These are phyloP conservation scores for Diachasma alloeum DNA, from an alignment of 1,140 invertebrate species.

Conservation along the genomic window DNA sequence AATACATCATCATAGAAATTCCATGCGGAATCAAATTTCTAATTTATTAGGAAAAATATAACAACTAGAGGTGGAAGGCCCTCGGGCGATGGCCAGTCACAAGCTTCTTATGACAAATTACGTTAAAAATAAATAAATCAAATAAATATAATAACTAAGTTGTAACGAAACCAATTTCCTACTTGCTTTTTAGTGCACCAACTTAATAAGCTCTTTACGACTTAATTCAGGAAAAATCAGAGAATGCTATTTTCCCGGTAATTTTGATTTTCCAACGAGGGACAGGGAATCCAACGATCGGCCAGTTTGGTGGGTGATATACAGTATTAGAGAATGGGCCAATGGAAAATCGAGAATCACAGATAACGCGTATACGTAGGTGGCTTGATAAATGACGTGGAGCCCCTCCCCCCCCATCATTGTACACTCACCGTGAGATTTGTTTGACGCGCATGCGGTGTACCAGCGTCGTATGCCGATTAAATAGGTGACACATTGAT, in stretches of 20 bases:
- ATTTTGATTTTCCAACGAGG: neutral
- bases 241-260: neutral
- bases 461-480: neutral
- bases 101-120: too few relatives aligned
- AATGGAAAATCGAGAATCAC: conserved; percentile 5
- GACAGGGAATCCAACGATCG: neutral
- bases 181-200: too few relatives aligned
- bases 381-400: neutral
- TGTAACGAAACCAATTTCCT: too few relatives aligned
- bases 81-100: too few relatives aligned
- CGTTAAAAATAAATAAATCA: too few relatives aligned
- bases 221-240: neutral
- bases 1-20: too few relatives aligned
- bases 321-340: neutral
- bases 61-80: too few relatives aligned
- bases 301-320: neutral
- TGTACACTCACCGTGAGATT: conserved; percentile 2
- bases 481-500: conserved; percentile 21
- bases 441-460: conserved; percentile 23
- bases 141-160: too few relatives aligned
- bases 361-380: conserved; percentile 4
- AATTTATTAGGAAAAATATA: too few relatives aligned
- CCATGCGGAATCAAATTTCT: too few relatives aligned
- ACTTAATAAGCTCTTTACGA: neutral
- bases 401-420: neutral